Evolutionary conservation across 2,113 vertebrate genomes (phyloP).

Genomic region (Bos indicus): DNA sequence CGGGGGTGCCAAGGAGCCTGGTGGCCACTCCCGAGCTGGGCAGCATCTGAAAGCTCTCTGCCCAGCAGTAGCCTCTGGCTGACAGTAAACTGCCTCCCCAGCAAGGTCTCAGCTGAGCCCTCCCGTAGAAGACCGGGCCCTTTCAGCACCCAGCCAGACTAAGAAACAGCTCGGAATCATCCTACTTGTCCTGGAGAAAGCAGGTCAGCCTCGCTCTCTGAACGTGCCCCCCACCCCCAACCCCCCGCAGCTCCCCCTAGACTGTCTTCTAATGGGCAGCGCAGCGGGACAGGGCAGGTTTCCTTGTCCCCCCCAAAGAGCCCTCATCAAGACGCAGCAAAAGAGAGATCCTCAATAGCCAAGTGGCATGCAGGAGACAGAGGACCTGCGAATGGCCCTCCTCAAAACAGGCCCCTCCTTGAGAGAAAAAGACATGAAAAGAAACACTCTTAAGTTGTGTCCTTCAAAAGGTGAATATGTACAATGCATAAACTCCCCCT

Average conservation of each 20-base stretch:
- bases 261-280: neutral
- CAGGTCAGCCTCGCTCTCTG: neutral
- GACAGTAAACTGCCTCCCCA: fast-evolving
- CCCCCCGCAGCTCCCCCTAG: neutral
- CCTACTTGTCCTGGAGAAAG: neutral
- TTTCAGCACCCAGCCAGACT: neutral
- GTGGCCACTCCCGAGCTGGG: neutral
- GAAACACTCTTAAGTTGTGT: neutral
- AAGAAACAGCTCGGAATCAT: neutral
- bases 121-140: neutral
- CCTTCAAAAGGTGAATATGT: neutral
- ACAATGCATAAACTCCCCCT: neutral
- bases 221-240: fast-evolving
- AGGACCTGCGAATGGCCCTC: neutral
- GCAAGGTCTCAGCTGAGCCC: neutral
- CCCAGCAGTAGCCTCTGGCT: neutral
- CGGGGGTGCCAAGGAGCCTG: neutral
- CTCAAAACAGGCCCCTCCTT: neutral
- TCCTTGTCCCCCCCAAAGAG: neutral
- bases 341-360: neutral
- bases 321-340: neutral
- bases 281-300: fast-evolving
- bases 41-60: neutral
- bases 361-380: neutral
- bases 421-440: neutral